A percentile compares a stretch with the other conserved stretches of the same genome.
These are phyloP conservation scores for Melieria omissa DNA, from an alignment of 2,888 invertebrate genomes.

Conservation along the genomic window DNA sequence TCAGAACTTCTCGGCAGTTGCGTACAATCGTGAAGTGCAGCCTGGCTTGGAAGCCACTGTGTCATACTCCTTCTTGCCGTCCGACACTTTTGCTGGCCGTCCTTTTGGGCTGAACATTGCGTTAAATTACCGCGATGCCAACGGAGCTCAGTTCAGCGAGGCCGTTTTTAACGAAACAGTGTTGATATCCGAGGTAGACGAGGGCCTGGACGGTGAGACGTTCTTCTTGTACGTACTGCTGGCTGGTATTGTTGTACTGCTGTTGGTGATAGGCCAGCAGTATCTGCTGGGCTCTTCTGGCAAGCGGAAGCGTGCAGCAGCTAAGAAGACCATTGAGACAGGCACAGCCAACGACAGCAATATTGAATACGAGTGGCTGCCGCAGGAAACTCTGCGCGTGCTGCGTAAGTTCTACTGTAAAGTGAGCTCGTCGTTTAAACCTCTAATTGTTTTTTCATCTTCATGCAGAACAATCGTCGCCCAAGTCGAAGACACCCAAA, in stretches of 20 bases:
- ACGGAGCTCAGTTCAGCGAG: conserved; percentile 75
- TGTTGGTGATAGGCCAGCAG: conserved; percentile 90
- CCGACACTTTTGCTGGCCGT: conserved; percentile 95
- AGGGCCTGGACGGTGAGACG: conserved; percentile 97
- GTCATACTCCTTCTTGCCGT: conserved; percentile 93
- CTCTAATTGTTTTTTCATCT: neutral
- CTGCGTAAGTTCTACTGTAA: conserved; percentile 74
- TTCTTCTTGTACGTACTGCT: conserved; percentile 98
- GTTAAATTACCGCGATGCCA: conserved; percentile 86
- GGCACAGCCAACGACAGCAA: conserved; percentile 90
- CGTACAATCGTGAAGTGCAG: conserved; percentile 88
- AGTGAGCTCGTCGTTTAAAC: conserved; percentile 10
- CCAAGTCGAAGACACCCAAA: conserved; percentile 72
- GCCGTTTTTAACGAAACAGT: conserved; percentile 98
- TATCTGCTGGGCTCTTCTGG: conserved; percentile 86
- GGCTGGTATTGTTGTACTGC: conserved; percentile 86
- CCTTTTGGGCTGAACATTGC: conserved; percentile 96
- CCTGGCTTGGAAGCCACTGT: conserved; percentile 94
- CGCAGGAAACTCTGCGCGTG: conserved; percentile 86
- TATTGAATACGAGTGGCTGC: conserved; percentile 99
- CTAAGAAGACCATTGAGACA: conserved; percentile 81
- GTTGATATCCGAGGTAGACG: conserved; percentile 94
- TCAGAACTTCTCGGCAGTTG: conserved; percentile 95
- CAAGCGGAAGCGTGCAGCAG: conserved; percentile 71
- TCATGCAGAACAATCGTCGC: conserved; percentile 76